Evolutionary conservation across 2,113 vertebrate genomes (phyloP).

Genomic region (Ceyx cyanopectus): DNA sequence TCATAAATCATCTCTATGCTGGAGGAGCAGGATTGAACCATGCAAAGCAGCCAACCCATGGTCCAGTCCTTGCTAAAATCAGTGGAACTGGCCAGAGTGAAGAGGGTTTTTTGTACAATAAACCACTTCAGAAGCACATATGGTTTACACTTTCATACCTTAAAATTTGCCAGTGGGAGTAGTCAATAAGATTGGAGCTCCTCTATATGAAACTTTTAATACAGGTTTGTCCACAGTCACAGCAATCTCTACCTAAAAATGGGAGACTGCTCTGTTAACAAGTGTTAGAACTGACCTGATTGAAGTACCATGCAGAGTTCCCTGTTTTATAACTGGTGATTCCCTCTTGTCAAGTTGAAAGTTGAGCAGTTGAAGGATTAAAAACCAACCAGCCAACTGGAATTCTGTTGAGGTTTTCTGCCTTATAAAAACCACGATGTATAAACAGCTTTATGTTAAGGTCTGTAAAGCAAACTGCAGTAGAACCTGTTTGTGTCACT

Average conservation of each 20-base stretch:
- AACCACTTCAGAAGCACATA: not conserved
- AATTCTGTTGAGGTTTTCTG: constrained; percentile 14
- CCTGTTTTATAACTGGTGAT: not conserved
- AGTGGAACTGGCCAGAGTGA: not conserved
- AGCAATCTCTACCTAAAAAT: not conserved
- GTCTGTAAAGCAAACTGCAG: constrained; percentile 12
- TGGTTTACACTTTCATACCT: not conserved
- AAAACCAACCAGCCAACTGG: not conserved
- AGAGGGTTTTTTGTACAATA: not conserved
- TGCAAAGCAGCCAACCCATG: not conserved
- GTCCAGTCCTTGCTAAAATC: not conserved
- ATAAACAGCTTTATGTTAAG: constrained; percentile 8
- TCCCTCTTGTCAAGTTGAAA: not conserved
- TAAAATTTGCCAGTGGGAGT: not conserved
- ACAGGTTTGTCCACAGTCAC: not conserved
- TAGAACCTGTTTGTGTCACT: not conserved
- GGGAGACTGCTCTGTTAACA: not conserved
- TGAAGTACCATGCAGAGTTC: not conserved
- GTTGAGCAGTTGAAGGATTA: not conserved
- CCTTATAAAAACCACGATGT: not conserved
- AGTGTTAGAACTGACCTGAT: not conserved
- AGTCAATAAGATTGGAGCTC: not conserved
- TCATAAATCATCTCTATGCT: not conserved
- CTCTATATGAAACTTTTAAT: not conserved
- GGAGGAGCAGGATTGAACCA: not conserved